Evolutionary conservation across 2,888 invertebrate species (phyloP).

Genomic region (Eristalis pertinax): DNA sequence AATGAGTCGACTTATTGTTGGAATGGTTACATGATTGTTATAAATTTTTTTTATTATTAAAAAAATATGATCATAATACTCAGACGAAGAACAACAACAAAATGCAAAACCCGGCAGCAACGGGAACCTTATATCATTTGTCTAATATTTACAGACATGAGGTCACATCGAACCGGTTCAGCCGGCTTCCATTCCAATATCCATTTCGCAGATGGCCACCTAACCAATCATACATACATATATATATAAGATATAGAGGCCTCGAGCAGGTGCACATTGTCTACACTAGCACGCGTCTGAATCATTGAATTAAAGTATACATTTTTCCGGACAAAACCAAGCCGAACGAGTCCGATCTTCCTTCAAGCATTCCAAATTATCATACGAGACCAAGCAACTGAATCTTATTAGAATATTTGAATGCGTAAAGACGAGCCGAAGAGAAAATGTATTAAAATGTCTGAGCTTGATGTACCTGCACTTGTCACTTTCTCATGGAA

Average conservation of each 20-base stretch:
- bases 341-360: not conserved
- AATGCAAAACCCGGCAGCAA: not conserved
- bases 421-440: not conserved
- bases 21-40: not conserved
- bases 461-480: not conserved
- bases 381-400: not conserved
- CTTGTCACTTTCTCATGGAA: not conserved
- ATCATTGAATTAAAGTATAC: not conserved
- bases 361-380: not conserved
- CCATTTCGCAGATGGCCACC: not conserved
- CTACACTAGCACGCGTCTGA: not conserved
- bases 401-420: not conserved
- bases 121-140: not conserved
- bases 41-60: not conserved
- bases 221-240: not conserved
- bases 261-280: not conserved
- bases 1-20: not conserved
- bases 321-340: not conserved
- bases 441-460: not conserved
- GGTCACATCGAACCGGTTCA: conserved; percentile 1
- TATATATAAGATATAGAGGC: not conserved
- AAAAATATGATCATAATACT: not conserved
- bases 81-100: not conserved
- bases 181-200: not conserved
- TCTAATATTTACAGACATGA: not conserved